Percentiles rank a stretch among this genome's conserved stretches.
Conservation (phyloP, 2,113 vertebrate genomes). For the Sceloporus undulatus region DNA sequence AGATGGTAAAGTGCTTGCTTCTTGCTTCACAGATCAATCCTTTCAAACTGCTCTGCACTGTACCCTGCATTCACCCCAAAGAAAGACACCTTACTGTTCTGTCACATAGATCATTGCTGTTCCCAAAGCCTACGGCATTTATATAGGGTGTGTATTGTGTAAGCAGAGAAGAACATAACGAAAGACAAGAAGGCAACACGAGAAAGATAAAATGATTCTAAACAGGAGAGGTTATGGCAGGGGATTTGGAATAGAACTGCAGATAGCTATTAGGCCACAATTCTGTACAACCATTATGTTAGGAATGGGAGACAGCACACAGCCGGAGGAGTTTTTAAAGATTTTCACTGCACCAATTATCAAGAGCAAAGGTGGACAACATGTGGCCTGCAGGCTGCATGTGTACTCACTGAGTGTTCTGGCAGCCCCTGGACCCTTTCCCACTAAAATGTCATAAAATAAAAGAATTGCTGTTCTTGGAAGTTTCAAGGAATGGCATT, state of each 20-base stretch:
- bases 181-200: constrained; percentile 19
- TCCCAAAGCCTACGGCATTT: constrained; percentile 25
- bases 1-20: constrained; percentile 88
- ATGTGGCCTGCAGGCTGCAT: no score
- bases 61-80: constrained; percentile 50
- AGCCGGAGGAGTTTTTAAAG: background rate
- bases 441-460: no score
- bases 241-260: constrained; percentile 7
- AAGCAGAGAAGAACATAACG: constrained; percentile 4
- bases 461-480: no score
- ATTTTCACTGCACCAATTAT: background rate
- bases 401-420: no score
- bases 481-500: no score
- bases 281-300: background rate
- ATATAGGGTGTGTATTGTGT: constrained; percentile 6
- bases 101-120: constrained; percentile 22
- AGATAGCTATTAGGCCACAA: background rate
- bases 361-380: no score
- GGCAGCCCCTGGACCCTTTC: no score
- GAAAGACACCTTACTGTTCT: constrained; percentile 45
- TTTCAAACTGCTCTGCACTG: constrained; percentile 62
- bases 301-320: background rate
- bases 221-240: background rate
- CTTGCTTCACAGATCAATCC: constrained; percentile 50
- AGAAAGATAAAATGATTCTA: constrained; percentile 6